phyloP scores from a whole-genome alignment of 2,797 vertebrate genomes.

The Chloroceryle amazona region DNA sequence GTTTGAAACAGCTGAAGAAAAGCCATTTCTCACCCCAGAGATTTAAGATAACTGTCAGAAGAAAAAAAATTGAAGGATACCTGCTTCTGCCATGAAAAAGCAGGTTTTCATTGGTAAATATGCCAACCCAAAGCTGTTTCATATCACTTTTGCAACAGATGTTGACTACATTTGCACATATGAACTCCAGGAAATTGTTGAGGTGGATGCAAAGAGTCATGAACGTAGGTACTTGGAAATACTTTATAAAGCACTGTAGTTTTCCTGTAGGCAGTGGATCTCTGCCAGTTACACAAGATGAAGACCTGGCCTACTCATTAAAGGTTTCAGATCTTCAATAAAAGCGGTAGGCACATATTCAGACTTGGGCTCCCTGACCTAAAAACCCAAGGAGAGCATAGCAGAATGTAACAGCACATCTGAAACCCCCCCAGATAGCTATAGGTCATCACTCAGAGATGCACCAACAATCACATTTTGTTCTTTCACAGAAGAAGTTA shows the following conservation, averaged over 20 bases:
- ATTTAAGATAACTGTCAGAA: background rate
- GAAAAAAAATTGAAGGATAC: slow-evolving; percentile 4
- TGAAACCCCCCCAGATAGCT: background rate
- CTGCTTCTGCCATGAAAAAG: background rate
- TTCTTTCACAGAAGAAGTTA: background rate
- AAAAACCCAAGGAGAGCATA: background rate
- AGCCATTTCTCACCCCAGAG: background rate
- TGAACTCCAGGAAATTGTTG: slow-evolving; percentile 25
- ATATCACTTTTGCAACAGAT: slow-evolving; percentile 4
- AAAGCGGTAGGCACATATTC: background rate
- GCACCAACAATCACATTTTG: background rate
- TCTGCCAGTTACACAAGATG: slow-evolving; percentile 28
- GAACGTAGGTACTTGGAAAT: slow-evolving; percentile 16
- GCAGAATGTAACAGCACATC: background rate
- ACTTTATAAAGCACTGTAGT: background rate
- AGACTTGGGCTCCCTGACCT: background rate
- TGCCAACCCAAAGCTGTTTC: slow-evolving; percentile 12
- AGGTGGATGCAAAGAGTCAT: background rate
- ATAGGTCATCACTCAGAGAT: background rate
- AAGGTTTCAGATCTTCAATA: slow-evolving; percentile 17
- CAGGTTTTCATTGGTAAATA: slow-evolving; percentile 1
- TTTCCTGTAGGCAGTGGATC: slow-evolving; percentile 57
- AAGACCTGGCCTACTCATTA: slow-evolving; percentile 55
- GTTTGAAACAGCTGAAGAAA: slow-evolving; percentile 6
- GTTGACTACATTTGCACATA: slow-evolving; percentile 32